Base-by-base conservation (phyloP, 2,888 invertebrate species). In the Nipponacmea schrenckii region DNA sequence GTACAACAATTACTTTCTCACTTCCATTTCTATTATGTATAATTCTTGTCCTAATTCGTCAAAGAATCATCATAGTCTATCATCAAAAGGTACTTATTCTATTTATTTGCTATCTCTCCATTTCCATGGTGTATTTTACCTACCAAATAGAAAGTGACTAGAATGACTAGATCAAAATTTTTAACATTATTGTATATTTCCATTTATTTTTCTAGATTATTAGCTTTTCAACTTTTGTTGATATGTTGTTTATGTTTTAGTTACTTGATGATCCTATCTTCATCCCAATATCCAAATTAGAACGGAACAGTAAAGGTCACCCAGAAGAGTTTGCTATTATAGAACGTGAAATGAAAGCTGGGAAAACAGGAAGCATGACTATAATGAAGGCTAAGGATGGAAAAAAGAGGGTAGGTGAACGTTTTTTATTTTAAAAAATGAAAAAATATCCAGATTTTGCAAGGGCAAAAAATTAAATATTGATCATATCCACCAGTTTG, bases 191-290 rank as follows among this genome's bases (percentile, higher is more conserved):
- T 31, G 31, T 31, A n/a, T n/a, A n/a, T n/a, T n/a, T n/a, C n/a
- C n/a, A n/a, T n/a, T n/a, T n/a, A n/a, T n/a, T n/a, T n/a, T n/a
- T n/a, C n/a, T n/a, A n/a, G n/a, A n/a, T n/a, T n/a, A n/a, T n/a
- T n/a, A n/a, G 31, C 31, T 4, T 31, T 31, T 31, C 7, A 31
- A 2, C 2, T 31, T 31, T 31, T 4, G 31, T 7, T 39, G 4
- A 1, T 39, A 1, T 39, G 4, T 39, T 39, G 10, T 8, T 65
- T 50, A 44, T 46, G 31, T 76, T 80, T 62, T 75, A 89, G 89
- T 79, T 89, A 24, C 81, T 88, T 67, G 89, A 89, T 66, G 89
- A 89, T 77, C 89, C 89, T 1, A 89, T 89, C 70, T 88, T 88
- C 75, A 89, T 89, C 68, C 88, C 88, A 12, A 88, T 89, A 44